Conservation (phyloP, 2,888 invertebrate genomes). For the Acrocyrtus sp. region DNA sequence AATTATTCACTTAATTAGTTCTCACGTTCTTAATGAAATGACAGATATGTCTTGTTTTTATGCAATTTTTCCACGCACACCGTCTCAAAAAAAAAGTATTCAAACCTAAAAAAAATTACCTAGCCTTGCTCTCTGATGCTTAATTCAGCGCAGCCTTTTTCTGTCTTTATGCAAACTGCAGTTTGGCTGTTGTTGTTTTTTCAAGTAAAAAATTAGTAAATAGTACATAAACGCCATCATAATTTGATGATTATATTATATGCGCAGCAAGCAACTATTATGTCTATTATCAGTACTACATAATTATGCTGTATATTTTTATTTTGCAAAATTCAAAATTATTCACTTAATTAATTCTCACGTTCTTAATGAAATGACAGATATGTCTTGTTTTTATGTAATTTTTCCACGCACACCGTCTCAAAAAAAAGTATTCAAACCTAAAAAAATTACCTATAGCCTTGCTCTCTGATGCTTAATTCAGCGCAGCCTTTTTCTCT, state of each 20-base stretch:
- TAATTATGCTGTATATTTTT: too few species aligned
- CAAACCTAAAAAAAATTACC: too few species aligned
- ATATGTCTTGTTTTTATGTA: too few species aligned
- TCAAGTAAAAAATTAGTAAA: background rate
- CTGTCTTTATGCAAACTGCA: background rate
- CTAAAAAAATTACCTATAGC: too few species aligned
- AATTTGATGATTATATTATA: background rate
- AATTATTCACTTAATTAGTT: conserved; percentile 8
- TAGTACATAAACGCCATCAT: background rate
- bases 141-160: background rate
- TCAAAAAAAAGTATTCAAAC: too few species aligned
- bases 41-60: too few species aligned
- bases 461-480: too few species aligned
- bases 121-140: too few species aligned
- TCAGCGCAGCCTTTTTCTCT: background rate
- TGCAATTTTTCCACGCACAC: too few species aligned
- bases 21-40: conserved; percentile 20
- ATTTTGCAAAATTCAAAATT: too few species aligned
- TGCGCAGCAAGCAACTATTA: background rate
- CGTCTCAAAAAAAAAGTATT: too few species aligned
- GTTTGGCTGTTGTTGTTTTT: background rate
- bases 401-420: too few species aligned
- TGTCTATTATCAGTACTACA: background rate
- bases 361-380: conserved; percentile 24
- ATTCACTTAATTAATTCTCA: conserved; percentile 17